Base-by-base conservation (phyloP, 2,797 vertebrate genomes). In the Tenualosa ilisha region DNA sequence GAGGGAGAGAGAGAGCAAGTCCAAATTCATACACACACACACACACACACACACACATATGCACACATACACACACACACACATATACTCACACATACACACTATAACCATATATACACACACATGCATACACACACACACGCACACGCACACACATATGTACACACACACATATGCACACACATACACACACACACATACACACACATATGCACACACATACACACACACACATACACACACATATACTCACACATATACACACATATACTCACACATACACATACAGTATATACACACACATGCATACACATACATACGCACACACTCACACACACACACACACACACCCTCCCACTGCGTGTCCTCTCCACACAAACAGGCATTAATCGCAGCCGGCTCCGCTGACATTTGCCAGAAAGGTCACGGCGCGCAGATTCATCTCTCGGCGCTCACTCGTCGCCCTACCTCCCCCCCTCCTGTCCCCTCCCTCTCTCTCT, bases 361-460 rank as follows among this genome's bases (percentile, higher is more conserved):
- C 82, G 86, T 86, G 85, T 87, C 86, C 86, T 79, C 82, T 86
- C 86, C 84, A 88, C 85, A 87, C 89, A 90, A 90, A 90, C 86
- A 87, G 65, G 82, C 88, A 89, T 90, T 89, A 89, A 89, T 89
- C 88, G 88, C 85, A 79, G 86, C 86, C 87, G 86, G 88, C 89
- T 87, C 88, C 84, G 85, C 81, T 91, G 91, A 91, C 91, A 91
- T 92, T 92, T 91, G 88, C 84, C 84, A 87, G 89, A 91, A 92
- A 92, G 91, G 91, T 92, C 91, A 91, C 85, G 81, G 86, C 85
- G 81, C 88, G 87, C 84, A 84, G 84, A 84, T 75, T 50, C 65
- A 81, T 26, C 81, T 40, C 54, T 54, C 81, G 6, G 50, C 54
- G 56, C 84, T 56, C 54, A 75, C 84, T 56, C 53, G 49, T 37